phyloP scores from a whole-genome alignment of 2,888 invertebrate genomes.

The Dioctria linearis region DNA sequence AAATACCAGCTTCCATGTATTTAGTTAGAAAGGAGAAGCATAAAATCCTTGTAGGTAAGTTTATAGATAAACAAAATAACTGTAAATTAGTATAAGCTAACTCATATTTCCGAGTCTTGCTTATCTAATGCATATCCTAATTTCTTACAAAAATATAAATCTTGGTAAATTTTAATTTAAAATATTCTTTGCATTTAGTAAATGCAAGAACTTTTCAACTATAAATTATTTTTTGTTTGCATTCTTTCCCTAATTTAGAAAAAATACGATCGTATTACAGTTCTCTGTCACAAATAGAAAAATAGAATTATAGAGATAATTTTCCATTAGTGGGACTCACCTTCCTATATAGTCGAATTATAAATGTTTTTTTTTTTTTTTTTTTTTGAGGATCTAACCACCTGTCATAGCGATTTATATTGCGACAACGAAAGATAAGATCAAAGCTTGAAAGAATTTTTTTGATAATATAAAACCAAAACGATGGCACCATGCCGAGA shows the following conservation, averaged over 20 bases:
- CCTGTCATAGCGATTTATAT: slow-evolving; percentile 49
- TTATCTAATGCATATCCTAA: too few relatives aligned
- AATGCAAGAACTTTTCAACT: slow-evolving; percentile 28
- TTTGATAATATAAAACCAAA: slow-evolving; percentile 21
- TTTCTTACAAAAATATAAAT: too few relatives aligned
- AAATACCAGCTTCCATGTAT: too few relatives aligned
- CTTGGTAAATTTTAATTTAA: too few relatives aligned
- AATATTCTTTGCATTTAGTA: too few relatives aligned
- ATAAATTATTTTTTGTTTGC: slow-evolving; percentile 17
- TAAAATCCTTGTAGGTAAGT: too few relatives aligned
- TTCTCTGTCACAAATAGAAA: slow-evolving; percentile 2
- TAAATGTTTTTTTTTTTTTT: slow-evolving; percentile 3
- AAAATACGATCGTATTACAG: slow-evolving; percentile 14
- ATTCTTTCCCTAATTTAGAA: neutral
- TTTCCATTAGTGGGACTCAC: slow-evolving; percentile 4
- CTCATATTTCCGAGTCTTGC: too few relatives aligned
- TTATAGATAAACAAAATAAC: too few relatives aligned
- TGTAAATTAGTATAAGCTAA: too few relatives aligned
- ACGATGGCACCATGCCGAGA: slow-evolving; percentile 30
- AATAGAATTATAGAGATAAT: slow-evolving; percentile 1
- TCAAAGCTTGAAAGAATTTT: slow-evolving; percentile 35
- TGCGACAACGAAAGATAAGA: slow-evolving; percentile 42
- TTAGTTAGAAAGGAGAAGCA: too few relatives aligned
- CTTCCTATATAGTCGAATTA: slow-evolving; percentile 32
- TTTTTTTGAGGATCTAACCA: slow-evolving; percentile 3